Evolutionary conservation across 37 sponge, comb jelly and placozoan species (phyloP).

Genomic region (Aplysina aerophoba): DNA sequence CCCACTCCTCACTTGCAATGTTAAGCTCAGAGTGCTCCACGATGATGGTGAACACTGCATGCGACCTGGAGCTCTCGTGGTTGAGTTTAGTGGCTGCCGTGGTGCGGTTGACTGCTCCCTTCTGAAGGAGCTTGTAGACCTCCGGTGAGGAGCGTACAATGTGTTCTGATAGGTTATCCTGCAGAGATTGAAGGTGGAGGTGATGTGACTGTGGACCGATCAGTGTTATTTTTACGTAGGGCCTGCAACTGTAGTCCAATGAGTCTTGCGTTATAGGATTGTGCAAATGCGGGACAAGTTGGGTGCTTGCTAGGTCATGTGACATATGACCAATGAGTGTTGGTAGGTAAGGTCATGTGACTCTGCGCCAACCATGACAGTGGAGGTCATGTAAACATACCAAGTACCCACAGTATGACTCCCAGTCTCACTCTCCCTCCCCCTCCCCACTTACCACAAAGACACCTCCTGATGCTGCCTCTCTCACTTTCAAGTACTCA

Average conservation of each 20-base stretch:
- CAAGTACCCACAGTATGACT: too few species aligned
- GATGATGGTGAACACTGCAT: slow-evolving; percentile 92
- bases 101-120: slow-evolving; percentile 68
- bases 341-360: slow-evolving; percentile 12
- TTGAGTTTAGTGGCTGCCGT: slow-evolving; percentile 88
- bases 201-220: too few species aligned
- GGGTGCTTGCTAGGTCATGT: too few species aligned
- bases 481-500: slow-evolving; percentile 74
- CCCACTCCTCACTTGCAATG: slow-evolving; percentile 11
- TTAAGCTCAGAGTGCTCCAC: slow-evolving; percentile 77
- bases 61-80: slow-evolving; percentile 83
- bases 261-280: too few species aligned
- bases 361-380: too few species aligned
- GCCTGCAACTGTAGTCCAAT: too few species aligned
- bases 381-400: background rate
- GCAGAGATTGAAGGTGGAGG: slow-evolving; percentile 29
- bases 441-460: slow-evolving; percentile 46
- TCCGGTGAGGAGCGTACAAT: slow-evolving; percentile 78
- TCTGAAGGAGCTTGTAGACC: slow-evolving; percentile 60
- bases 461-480: slow-evolving; percentile 70
- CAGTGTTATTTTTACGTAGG: too few species aligned
- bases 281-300: too few species aligned
- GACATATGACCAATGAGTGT: background rate
- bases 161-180: slow-evolving; percentile 83
- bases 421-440: too few species aligned